These are phyloP conservation scores for Ephestia elutella DNA, from an alignment of 1,140 invertebrate genomes.

Conservation along the genomic window DNA sequence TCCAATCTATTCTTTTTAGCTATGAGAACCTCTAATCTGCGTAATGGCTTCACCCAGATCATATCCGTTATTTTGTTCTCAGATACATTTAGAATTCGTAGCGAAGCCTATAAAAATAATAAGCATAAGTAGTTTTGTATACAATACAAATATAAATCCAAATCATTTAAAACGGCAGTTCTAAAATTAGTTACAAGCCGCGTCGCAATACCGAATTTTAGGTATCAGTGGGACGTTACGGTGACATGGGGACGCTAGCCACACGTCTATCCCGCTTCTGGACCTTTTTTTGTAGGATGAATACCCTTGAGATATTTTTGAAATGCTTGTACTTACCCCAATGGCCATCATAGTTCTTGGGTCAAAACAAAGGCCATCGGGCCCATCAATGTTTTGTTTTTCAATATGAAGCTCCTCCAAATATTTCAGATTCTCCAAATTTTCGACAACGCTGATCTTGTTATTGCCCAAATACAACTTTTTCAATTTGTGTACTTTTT, in stretches of 20 bases:
- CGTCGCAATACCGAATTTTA: no score
- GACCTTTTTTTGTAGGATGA: no score
- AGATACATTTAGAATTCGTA: constrained; percentile 58
- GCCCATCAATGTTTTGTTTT: constrained; percentile 75
- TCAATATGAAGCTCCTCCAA: constrained; percentile 81
- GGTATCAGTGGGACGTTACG: no score
- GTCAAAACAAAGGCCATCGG: constrained; percentile 80
- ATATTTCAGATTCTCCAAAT: constrained; percentile 75
- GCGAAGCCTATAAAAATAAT: constrained; percentile 40
- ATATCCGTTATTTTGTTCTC: constrained; percentile 62
- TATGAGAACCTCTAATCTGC: constrained; percentile 54
- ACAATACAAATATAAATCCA: no score
- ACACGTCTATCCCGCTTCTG: no score
- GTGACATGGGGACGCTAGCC: no score
- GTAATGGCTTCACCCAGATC: constrained; percentile 54
- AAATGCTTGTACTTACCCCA: constrained; percentile 68
- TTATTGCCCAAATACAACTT: constrained; percentile 82
- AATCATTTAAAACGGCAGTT: no score
- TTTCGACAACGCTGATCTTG: constrained; percentile 80
- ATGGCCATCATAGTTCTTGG: constrained; percentile 76
- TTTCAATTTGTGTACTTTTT: constrained; percentile 74
- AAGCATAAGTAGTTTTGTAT: background rate
- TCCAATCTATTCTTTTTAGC: constrained; percentile 55
- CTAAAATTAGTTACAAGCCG: no score
- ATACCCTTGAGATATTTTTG: no score